phyloP scores from a whole-genome alignment of 1,140 invertebrate genomes.

The Magallana angulata region DNA sequence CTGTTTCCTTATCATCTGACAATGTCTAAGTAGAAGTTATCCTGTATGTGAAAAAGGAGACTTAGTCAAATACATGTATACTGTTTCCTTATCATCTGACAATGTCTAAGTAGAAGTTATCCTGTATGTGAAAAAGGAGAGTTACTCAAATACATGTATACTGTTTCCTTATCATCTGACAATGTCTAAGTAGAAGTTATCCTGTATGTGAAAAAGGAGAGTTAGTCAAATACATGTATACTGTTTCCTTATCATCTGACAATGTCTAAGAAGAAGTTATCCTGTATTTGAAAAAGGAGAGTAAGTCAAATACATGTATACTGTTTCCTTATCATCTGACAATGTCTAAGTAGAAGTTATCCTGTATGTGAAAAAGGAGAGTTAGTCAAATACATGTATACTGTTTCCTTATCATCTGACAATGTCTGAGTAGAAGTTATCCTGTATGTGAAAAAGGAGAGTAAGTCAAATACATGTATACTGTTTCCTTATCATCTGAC shows the following conservation, averaged over 20 bases:
- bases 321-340: conserved; percentile 28
- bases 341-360: conserved; percentile 87
- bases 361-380: conserved; percentile 80
- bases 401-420: conserved; percentile 28
- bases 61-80: not conserved
- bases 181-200: conserved; percentile 87
- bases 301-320: not conserved
- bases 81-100: conserved; percentile 28
- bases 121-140: conserved; percentile 80
- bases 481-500: conserved; percentile 28
- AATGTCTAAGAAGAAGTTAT: conserved; percentile 87
- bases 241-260: conserved; percentile 28
- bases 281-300: conserved; percentile 80
- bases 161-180: conserved; percentile 28
- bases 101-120: conserved; percentile 87
- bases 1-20: conserved; percentile 28
- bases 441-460: conserved; percentile 80
- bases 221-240: not conserved
- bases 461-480: not conserved
- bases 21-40: conserved; percentile 87
- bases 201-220: conserved; percentile 80
- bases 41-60: conserved; percentile 80
- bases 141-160: not conserved
- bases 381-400: not conserved
- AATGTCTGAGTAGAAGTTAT: conserved; percentile 87